Evolutionary conservation across 1,140 invertebrate species (phyloP).

Genomic region (Drosophila subpulchrella): DNA sequence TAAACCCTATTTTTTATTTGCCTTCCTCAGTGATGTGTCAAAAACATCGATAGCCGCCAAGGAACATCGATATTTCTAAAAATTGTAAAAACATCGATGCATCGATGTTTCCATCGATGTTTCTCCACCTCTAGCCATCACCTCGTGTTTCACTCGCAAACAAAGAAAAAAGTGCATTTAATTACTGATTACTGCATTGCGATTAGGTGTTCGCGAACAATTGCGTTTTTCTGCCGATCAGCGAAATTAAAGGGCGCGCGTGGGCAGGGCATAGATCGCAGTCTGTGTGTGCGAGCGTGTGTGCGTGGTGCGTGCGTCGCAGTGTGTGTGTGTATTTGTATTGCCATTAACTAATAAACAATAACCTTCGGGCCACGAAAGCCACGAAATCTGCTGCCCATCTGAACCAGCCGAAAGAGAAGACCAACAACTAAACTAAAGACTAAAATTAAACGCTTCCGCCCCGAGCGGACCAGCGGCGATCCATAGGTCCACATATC

Average conservation of each 20-base stretch:
- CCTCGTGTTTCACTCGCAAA: slow-evolving; percentile 80
- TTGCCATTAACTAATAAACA: slow-evolving; percentile 83
- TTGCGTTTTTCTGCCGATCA: slow-evolving; percentile 38
- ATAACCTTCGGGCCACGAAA: slow-evolving; percentile 72
- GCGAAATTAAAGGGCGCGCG: slow-evolving; percentile 48
- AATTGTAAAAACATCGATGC: no score
- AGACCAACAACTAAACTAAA: slow-evolving; percentile 6
- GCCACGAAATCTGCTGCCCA: slow-evolving; percentile 42
- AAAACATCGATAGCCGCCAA: no score
- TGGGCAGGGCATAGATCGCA: slow-evolving; percentile 32
- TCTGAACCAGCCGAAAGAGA: slow-evolving; percentile 24
- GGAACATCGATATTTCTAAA: no score
- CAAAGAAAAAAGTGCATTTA: slow-evolving; percentile 83
- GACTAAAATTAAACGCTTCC: slow-evolving; percentile 64
- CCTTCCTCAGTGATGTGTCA: no score
- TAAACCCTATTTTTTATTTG: no score
- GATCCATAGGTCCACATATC: slow-evolving; percentile 9
- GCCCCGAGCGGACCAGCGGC: slow-evolving; percentile 35
- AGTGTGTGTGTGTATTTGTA: slow-evolving; percentile 58
- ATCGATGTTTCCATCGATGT: no score
- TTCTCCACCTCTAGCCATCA: slow-evolving; percentile 13
- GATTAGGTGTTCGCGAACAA: slow-evolving; percentile 39
- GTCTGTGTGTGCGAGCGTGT: slow-evolving; percentile 32
- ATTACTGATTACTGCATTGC: slow-evolving; percentile 67
- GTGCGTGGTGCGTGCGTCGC: slow-evolving; percentile 46